Base-by-base conservation (phyloP, 2,113 vertebrate genomes). In the Erythrolamprus reginae region DNA sequence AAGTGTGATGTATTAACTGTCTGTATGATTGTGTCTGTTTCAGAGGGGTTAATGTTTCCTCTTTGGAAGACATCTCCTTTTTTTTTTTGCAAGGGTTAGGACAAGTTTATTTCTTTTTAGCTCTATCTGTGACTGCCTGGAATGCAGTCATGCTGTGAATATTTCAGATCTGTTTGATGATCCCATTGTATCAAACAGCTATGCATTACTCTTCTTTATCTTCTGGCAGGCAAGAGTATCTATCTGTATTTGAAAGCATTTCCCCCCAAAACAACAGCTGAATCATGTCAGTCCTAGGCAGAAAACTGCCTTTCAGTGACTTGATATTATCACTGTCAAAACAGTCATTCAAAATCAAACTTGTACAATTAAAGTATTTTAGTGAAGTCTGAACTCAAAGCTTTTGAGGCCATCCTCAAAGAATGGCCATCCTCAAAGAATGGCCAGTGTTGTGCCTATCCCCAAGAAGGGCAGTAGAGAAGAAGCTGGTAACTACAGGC, bases 101-200 rank as follows among this genome's bases (percentile, higher is more conserved):
- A 0, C 4, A 86, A 2, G 33, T 91, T 92, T 93, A 33, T 85
- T 92, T 93, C 89, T 93, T 93, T 82, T 58, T 19, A 92, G 3
- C 26, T 84, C 52, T 91, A 82, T 56, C 77, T 26, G 87, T 90
- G 92, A 21, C 61, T 93, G 83, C 88, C 50, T 77, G 13, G 21
- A 92, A 61, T 0, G 9, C 47, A 90, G 65, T n/a, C 52, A 89
- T 93, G 47, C 89, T 94, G 91, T 90, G 85, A 93, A 88, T 91
- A 87, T 92, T 94, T 93, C 83, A 83, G 47, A 85, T 42, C 87
- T 42, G 61, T 90, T 94, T 92, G 51, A 13, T 0, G 0, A 88
- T 95, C 85, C 42, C 65, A 85, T 93, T 93, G 70, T 82, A 93
- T 92, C 89, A 91, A 90, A 93, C 50, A 86, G 0, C 0, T 4